Base-by-base conservation (phyloP, 2,797 vertebrate genomes). In the Molothrus aeneus region DNA sequence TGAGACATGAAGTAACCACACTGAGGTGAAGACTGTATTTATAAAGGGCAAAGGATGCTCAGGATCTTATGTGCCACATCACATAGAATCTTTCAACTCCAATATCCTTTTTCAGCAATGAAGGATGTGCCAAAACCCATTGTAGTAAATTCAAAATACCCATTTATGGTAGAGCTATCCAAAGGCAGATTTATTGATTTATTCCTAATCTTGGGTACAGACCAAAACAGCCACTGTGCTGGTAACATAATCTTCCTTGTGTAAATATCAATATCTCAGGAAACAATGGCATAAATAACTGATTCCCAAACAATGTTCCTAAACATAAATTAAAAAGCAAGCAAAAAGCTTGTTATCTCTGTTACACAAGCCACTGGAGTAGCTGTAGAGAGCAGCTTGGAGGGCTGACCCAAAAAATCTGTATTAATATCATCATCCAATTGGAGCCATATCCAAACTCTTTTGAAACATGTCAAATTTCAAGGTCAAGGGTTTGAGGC, bases 21-120 rank as follows among this genome's bases (percentile, higher is more conserved):
- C 13, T 5, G 57, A 91, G 90, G 79, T 93, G 88, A 95, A 77
- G n/a, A 22, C 32, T 38, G 2, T 1, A 32, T 59, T 72, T 79
- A 42, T 21, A 95, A 94, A 95, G 95, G 93, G 70, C 90, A 95
- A 93, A 92, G 86, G 86, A 93, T 7, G 61, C 31, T 38, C 59
- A 51, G 59, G 20, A 65, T 79, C 43, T 72, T 54, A 85, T 81
- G 77, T 91, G 93, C 66, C 90, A 90, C 54, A 86, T 88, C 63
- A 59, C 17, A 80, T 65, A 61, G 31, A 69, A 80, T 32, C 50
- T 25, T 22, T 86, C 53, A 43, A 65, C 18, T 80, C 54, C 54
- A 66, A 42, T 34, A 75, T 65, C 61, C 61, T 75, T 86, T 78
- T 66, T 47, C 77, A 93, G 53, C 69, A 75, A 36, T 18, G 59